Conservation (phyloP, 2,113 vertebrate genomes). For the Periophthalmus modestus region DNA sequence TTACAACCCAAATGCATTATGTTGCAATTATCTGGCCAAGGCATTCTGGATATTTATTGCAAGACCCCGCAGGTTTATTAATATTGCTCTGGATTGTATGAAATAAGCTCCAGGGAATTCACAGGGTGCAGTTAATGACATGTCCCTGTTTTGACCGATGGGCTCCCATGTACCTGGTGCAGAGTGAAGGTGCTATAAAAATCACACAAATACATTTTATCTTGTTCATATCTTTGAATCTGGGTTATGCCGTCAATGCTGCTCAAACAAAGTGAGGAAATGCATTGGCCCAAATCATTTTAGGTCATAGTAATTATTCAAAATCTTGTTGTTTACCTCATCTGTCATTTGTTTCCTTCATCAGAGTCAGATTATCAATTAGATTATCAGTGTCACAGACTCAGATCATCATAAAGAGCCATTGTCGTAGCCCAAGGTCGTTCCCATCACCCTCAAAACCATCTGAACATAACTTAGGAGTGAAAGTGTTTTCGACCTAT, state of each 20-base stretch:
- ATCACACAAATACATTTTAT: not conserved
- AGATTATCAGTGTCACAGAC: too few species aligned
- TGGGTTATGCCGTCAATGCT: not conserved
- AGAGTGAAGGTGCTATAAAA: not conserved
- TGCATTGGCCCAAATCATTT: not conserved
- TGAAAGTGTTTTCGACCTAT: too few species aligned
- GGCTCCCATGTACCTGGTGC: not conserved
- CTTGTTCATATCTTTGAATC: not conserved
- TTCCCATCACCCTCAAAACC: too few species aligned
- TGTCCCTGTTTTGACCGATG: not conserved
- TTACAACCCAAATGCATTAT: not conserved
- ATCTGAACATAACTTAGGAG: too few species aligned
- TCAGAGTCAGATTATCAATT: too few species aligned
- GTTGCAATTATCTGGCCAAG: not conserved
- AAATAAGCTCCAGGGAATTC: not conserved
- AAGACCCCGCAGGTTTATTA: not conserved
- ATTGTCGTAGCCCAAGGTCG: too few species aligned
- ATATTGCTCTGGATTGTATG: not conserved
- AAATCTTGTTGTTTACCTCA: too few species aligned
- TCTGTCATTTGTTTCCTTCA: too few species aligned
- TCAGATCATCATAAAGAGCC: too few species aligned
- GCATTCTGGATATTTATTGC: constrained; percentile 3
- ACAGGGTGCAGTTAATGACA: not conserved
- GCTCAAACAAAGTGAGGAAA: not conserved
- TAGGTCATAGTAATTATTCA: too few species aligned